Conservation (phyloP, 2,113 vertebrate genomes). For the Camelus dromedarius region DNA sequence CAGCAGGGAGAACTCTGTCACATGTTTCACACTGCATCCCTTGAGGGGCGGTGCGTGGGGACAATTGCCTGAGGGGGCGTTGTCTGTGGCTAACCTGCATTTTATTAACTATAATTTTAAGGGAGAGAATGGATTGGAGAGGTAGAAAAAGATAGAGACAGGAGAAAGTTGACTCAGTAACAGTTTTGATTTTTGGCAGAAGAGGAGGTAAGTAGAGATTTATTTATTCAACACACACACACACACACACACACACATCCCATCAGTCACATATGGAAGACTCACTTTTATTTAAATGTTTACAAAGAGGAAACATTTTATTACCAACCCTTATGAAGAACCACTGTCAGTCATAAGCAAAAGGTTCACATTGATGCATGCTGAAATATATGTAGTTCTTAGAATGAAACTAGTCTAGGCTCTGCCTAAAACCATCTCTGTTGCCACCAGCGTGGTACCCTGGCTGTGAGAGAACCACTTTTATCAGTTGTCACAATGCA, state of each 20-base stretch:
- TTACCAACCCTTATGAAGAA: background rate
- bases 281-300: constrained; percentile 12
- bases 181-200: background rate
- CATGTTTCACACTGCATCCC: background rate
- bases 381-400: background rate
- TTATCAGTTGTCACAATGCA: background rate
- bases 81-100: background rate
- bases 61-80: background rate
- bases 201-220: background rate
- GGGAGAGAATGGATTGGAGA: background rate
- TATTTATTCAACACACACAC: background rate
- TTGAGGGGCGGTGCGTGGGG: background rate
- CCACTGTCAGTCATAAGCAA: background rate
- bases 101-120: background rate
- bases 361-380: background rate
- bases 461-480: background rate
- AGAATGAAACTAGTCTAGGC: background rate
- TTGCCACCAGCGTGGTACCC: too few species aligned
- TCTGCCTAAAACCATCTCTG: background rate
- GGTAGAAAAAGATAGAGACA: background rate
- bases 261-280: background rate
- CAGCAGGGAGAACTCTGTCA: rapidly evolving
- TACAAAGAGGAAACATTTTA: background rate
- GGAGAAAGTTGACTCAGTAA: background rate
- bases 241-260: background rate